Percentiles rank a stretch among this genome's conserved stretches.
Evolutionary conservation across 2,113 vertebrate genomes (phyloP).

Genomic region (Malurus alboscapulatus): DNA sequence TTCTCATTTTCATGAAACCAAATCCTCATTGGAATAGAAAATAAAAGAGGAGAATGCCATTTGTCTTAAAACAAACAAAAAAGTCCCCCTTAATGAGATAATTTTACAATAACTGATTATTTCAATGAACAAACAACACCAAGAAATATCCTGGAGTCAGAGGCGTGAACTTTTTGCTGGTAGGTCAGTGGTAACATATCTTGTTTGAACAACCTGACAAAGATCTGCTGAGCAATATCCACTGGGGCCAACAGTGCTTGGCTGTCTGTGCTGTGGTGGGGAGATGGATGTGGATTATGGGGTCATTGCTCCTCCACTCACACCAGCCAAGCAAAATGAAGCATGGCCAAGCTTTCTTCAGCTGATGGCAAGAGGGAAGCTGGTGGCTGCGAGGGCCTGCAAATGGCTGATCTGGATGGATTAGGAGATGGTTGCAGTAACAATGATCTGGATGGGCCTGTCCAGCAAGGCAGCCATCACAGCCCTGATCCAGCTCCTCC

Average conservation of each 20-base stretch:
- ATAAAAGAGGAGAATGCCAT: background rate
- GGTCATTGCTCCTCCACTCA: background rate
- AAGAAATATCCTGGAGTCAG: background rate
- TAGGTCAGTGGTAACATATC: slow-evolving; percentile 46
- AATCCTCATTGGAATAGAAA: background rate
- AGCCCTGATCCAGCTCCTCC: background rate
- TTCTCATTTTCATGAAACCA: background rate
- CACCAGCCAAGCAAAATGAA: slow-evolving; percentile 53
- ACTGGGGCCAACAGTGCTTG: slow-evolving; percentile 31
- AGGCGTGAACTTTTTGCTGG: slow-evolving; percentile 27
- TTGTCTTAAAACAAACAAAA: background rate
- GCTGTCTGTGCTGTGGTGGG: slow-evolving; percentile 7
- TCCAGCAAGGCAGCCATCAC: background rate
- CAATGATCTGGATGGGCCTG: background rate
- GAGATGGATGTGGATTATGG: slow-evolving; percentile 31
- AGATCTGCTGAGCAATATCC: slow-evolving; percentile 67
- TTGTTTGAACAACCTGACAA: slow-evolving; percentile 68
- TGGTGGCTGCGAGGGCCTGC: background rate
- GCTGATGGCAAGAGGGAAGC: background rate
- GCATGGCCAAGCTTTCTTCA: slow-evolving; percentile 36
- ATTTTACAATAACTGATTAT: slow-evolving; percentile 33
- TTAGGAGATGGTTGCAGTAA: background rate
- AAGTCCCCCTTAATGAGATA: background rate
- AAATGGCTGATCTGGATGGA: background rate
- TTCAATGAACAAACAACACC: background rate